phyloP scores from a whole-genome alignment of 2,797 vertebrate genomes.

The Novumbra hubbsi region DNA sequence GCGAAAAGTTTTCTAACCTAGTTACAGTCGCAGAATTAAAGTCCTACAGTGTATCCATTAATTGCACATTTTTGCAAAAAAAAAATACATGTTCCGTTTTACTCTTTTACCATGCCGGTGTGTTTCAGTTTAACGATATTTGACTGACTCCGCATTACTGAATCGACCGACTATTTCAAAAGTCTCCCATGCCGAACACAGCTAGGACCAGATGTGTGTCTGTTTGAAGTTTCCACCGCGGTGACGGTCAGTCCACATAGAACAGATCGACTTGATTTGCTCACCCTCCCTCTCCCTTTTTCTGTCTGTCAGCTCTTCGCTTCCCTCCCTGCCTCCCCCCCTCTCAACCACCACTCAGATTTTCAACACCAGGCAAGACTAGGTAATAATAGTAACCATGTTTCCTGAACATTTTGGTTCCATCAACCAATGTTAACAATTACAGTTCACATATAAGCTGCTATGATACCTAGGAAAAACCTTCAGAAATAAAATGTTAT shows the following conservation, averaged over 20 bases:
- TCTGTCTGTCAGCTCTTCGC: conserved; percentile 13
- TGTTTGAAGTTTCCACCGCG: conserved; percentile 52
- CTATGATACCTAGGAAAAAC: too few species aligned
- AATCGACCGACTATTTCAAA: conserved; percentile 28
- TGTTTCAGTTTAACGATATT: neutral
- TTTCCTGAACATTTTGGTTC: too few species aligned
- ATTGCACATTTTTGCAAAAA: conserved; percentile 18
- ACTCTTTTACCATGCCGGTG: conserved; percentile 12
- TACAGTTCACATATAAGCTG: too few species aligned
- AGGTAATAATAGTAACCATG: too few species aligned
- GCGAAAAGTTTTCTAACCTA: conserved; percentile 26
- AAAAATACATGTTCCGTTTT: conserved; percentile 31
- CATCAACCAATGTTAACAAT: too few species aligned
- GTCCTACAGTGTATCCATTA: neutral
- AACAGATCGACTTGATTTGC: conserved; percentile 21
- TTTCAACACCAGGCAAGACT: too few species aligned
- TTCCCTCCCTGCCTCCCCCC: conserved; percentile 26
- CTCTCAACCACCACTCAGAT: conserved; percentile 21
- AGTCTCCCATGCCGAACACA: conserved; percentile 42
- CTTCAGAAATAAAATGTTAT: too few species aligned
- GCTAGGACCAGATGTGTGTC: conserved; percentile 64
- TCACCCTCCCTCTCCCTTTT: conserved; percentile 27
- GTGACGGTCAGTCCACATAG: conserved; percentile 13
- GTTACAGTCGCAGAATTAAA: conserved; percentile 9
- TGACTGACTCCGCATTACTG: neutral